Conservation (phyloP, 2,797 vertebrate genomes). For the Halcyon chelicuti region DNA sequence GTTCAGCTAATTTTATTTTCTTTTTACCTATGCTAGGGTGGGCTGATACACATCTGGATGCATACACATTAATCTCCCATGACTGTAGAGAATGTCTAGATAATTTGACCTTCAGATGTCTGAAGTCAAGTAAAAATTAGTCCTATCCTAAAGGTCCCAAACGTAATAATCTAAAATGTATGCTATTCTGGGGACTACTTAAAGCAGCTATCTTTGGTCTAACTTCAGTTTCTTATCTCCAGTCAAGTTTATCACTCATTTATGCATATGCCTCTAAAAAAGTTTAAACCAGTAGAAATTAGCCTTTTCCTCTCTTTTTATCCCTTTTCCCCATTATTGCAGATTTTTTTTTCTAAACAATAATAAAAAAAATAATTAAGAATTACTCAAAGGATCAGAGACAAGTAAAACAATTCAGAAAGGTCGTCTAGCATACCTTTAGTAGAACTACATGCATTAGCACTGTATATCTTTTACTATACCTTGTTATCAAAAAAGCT, state of each 20-base stretch:
- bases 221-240: background rate
- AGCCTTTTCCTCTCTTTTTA: background rate
- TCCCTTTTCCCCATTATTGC: background rate
- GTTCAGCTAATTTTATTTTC: background rate
- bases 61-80: background rate
- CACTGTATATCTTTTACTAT: background rate
- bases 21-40: background rate
- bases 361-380: background rate
- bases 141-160: background rate
- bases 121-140: background rate
- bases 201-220: background rate
- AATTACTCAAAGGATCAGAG: background rate
- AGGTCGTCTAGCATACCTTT: background rate
- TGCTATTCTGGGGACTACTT: background rate
- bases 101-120: background rate
- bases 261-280: background rate
- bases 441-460: background rate
- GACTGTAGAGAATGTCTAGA: background rate
- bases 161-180: background rate
- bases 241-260: background rate
- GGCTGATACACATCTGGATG: background rate
- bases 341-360: background rate
- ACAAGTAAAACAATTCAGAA: background rate
- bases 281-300: background rate
- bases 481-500: background rate